Evolutionary conservation across 1,140 invertebrate genomes (phyloP).

Genomic region (Solen grandis): DNA sequence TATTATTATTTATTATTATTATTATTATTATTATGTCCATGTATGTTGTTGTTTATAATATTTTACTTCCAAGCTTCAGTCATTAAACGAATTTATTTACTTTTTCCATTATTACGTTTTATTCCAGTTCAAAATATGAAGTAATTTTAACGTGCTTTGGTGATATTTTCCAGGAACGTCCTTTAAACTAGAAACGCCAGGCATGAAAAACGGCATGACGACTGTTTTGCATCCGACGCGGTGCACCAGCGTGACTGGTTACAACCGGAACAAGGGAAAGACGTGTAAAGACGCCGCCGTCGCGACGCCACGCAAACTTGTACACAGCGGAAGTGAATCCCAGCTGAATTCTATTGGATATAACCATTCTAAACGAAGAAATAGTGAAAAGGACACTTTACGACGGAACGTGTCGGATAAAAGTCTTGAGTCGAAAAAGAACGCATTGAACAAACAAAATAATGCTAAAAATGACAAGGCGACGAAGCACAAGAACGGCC

Average conservation of each 20-base stretch:
- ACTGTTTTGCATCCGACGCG: constrained; percentile 21
- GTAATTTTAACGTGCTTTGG: too few species aligned
- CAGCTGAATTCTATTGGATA: neutral
- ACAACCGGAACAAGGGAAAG: constrained; percentile 1
- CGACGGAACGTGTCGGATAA: constrained; percentile 25
- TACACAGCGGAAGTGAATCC: constrained; percentile 21
- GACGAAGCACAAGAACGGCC: constrained; percentile 52
- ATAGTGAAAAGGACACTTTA: neutral
- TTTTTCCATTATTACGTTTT: too few species aligned
- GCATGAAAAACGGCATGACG: constrained; percentile 53
- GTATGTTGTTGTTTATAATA: too few species aligned
- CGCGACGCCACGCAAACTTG: neutral
- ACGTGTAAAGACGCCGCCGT: neutral
- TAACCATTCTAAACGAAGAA: neutral
- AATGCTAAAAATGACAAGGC: constrained; percentile 52
- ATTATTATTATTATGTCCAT: too few species aligned
- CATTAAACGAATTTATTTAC: too few species aligned
- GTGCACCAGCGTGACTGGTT: neutral
- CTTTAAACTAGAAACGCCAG: constrained; percentile 44
- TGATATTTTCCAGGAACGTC: constrained; percentile 32
- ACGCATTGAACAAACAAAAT: constrained; percentile 3
- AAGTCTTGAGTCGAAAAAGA: constrained; percentile 28
- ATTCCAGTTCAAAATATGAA: too few species aligned
- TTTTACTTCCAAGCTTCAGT: too few species aligned
- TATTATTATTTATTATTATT: too few species aligned